Base-by-base conservation (phyloP, 1,140 invertebrate species). In the Hypsibius dujardini region DNA sequence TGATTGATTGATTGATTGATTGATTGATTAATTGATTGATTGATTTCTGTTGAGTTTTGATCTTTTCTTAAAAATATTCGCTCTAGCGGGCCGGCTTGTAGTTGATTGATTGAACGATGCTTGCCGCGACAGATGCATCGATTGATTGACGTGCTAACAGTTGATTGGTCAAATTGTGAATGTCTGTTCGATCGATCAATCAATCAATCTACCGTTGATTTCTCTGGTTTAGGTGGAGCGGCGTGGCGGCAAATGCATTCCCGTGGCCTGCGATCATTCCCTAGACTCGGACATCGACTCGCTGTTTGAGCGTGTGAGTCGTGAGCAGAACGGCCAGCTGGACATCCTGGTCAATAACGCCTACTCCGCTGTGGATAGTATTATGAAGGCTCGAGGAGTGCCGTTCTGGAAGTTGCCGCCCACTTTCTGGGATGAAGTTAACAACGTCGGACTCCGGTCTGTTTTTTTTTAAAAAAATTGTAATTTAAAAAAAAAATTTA, bases 291-390 rank as follows among this genome's bases (percentile, higher is more conserved):
- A 83, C 45, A 75, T 83, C 7, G 73, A 79, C 47, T 59, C 70
- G 42, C 72, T 83, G 42, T 83, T 83, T 76, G 76, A 81, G 28
- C 74, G 73, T 56, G 77, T 83, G 46, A 75, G 77, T 42, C 62
- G 70, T 2, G 80, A 83, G 72, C 62, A 67, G 62, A 72, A 79
- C n/a, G 82, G 82, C 42, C 73, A 75, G 59, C 75, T 83, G 45
- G 80, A 83, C 73, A 75, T 82, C 71, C 75, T 83, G 12, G 81
- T 82, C 46, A 82, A 82, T 73, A 83, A 83, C 74, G 81, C 82
- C 3, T 82, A 78, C 74, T 76, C 79, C 47, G 81, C 75, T 2
- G 80, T 80, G n/a, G 73, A 75, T 42, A 42, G 7, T 62, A 47
- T 70, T 42, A 50, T 70, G 46, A 3, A 42, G 7, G 42, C 7